A percentile compares a stretch with the other conserved stretches of the same genome.
These are phyloP conservation scores for Pipistrellus pygmaeus DNA, from an alignment of 2,797 vertebrate species.

Conservation along the genomic window DNA sequence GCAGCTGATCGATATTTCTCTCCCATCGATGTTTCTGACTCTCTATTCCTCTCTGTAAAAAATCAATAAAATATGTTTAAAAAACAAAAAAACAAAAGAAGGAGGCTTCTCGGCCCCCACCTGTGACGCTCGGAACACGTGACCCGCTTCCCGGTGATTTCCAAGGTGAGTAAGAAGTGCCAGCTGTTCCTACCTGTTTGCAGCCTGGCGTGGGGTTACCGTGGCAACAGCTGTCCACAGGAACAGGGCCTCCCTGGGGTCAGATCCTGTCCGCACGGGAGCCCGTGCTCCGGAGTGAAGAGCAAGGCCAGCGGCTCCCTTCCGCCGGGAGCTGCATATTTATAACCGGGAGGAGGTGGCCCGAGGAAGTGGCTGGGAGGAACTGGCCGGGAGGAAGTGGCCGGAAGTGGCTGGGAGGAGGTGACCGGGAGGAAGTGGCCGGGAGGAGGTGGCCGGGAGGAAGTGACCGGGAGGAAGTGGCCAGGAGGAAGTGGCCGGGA, in stretches of 20 bases:
- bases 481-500: too few species aligned
- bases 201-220: slow-evolving; percentile 72
- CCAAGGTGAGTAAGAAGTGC: not conserved
- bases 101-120: not conserved
- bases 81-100: too few species aligned
- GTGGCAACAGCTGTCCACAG: slow-evolving; percentile 77
- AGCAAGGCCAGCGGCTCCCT: slow-evolving; percentile 56
- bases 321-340: not conserved
- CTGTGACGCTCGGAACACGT: not conserved
- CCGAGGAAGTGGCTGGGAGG: too few species aligned
- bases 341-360: slow-evolving; percentile 59
- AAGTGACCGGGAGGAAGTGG: too few species aligned
- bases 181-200: slow-evolving; percentile 67
- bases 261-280: slow-evolving; percentile 81
- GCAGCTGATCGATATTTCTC: too few species aligned
- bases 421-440: too few species aligned
- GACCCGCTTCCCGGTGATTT: slow-evolving; percentile 2
- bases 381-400: slow-evolving; percentile 65
- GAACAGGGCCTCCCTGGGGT: slow-evolving; percentile 70
- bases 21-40: too few species aligned
- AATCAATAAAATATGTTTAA: too few species aligned
- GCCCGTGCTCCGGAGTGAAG: not conserved
- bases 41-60: too few species aligned
- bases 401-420: too few species aligned
- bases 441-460: too few species aligned